Conservation (phyloP, 1,140 invertebrate genomes). For the Bombus soroeensis region DNA sequence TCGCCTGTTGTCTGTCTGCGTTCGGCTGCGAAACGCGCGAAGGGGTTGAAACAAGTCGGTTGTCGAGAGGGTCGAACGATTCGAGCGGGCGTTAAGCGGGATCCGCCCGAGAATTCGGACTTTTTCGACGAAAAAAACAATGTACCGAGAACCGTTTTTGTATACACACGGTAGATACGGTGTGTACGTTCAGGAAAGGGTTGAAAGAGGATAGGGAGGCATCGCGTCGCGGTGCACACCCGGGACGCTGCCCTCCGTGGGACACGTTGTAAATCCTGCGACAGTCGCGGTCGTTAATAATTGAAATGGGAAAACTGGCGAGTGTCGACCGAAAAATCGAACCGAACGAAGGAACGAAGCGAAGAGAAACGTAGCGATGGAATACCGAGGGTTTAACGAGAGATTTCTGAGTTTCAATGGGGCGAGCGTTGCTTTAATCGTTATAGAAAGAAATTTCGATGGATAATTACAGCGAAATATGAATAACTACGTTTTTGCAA, state of each 20-base stretch:
- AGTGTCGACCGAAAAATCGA: not conserved
- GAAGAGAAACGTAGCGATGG: not conserved
- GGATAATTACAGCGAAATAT: not conserved
- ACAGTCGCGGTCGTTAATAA: conserved; percentile 38
- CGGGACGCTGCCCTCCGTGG: not conserved
- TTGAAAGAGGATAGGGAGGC: not conserved
- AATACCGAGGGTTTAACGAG: not conserved
- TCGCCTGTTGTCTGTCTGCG: not conserved
- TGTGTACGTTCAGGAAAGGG: not conserved
- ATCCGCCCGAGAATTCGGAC: conserved; percentile 40
- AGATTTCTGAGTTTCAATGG: not conserved
- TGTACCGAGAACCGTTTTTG: too few species aligned
- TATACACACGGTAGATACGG: too few species aligned
- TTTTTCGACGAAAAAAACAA: conserved; percentile 36
- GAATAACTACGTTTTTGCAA: not conserved
- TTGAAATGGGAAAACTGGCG: conserved; percentile 33
- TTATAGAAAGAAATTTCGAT: not conserved
- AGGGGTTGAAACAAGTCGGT: not conserved
- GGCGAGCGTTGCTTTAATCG: not conserved
- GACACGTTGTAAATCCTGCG: conserved; percentile 18
- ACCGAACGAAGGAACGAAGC: not conserved
- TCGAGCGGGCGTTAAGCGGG: conserved; percentile 16
- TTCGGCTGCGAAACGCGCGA: not conserved
- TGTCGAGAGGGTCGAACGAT: conserved; percentile 10
- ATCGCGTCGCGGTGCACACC: not conserved